Conservation (phyloP, 2,113 vertebrate genomes). For the Panurus biarmicus region DNA sequence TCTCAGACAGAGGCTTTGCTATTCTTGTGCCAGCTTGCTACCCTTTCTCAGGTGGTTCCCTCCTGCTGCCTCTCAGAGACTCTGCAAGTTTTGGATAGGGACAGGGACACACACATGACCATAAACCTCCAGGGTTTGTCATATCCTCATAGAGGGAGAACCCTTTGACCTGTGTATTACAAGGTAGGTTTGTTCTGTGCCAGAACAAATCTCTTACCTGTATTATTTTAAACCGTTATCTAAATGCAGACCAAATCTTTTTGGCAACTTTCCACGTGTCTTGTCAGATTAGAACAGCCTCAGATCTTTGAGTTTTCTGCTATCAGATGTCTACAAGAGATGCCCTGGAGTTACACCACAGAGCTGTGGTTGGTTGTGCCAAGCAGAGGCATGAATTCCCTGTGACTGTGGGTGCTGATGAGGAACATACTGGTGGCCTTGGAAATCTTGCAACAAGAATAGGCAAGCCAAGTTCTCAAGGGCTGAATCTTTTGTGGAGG, state of each 20-base stretch:
- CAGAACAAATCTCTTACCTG: not conserved
- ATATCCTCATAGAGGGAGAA: not conserved
- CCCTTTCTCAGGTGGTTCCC: not conserved
- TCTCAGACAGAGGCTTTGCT: not conserved
- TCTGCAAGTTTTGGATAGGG: not conserved
- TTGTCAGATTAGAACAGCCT: not conserved
- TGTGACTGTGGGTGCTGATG: not conserved
- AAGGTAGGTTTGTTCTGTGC: not conserved
- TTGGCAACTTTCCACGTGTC: not conserved
- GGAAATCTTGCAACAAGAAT: not conserved
- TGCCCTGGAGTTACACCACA: not conserved
- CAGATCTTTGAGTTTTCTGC: not conserved
- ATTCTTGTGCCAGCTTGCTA: not conserved
- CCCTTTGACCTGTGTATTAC: not conserved
- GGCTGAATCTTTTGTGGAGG: not conserved
- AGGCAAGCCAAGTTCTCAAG: not conserved
- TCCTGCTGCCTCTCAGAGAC: not conserved
- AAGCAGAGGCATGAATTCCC: not conserved
- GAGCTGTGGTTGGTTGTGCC: not conserved
- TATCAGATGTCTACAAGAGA: not conserved
- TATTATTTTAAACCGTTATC: not conserved
- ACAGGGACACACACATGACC: not conserved
- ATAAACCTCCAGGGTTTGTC: not conserved
- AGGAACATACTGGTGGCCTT: not conserved
- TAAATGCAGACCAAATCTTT: not conserved